Base-by-base conservation (phyloP, 2,888 invertebrate species). In the Chloromyia formosa region DNA sequence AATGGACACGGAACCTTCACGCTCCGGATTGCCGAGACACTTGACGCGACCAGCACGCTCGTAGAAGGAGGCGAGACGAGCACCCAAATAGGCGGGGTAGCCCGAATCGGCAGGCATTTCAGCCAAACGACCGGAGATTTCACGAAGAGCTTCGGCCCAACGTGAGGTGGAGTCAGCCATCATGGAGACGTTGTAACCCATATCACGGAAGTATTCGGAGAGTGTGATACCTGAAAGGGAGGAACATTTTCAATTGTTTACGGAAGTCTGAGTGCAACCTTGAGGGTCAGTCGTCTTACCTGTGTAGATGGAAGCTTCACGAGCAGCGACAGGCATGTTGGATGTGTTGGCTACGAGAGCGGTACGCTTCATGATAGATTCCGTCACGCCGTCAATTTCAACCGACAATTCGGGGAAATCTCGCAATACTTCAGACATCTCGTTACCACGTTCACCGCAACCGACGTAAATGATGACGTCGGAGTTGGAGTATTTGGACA, bases 151-250 rank as follows among this genome's bases (percentile, higher is more conserved):
- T 87, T 99, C 99, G 77, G 99, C 99, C 99, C 99, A 99, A 88
- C 99, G 96, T 14, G 98, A 99, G 20, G 99, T 99, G 35, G 98
- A 99, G 88, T 99, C 99, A 78, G 99, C 99, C 99, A 99, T 99
- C 99, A 99, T 99, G 80, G 98, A 97, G 61, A 99, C 99, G 86
- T 99, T 96, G 91, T 98, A 97, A 84, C 99, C 99, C 99, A 98
- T 98, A 87, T 95, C 94, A 82, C 94, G 91, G 94, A 98, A 99
- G 88, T 99, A 99, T 87, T 99, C 99, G 27, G 98, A 97, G n/a
- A 99, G 89, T 0, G 99, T 99, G 87, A 99, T 99, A 81, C 96
- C 95, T 74, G 53, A 0, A 45, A 60, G 16, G 1, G 0, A 9
- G 14, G 14, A 60, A 7, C 10, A 16, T 20, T 10, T 23, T 4